Evolutionary conservation across 2,888 invertebrate species (phyloP).

Genomic region (Conops quadrifasciatus): DNA sequence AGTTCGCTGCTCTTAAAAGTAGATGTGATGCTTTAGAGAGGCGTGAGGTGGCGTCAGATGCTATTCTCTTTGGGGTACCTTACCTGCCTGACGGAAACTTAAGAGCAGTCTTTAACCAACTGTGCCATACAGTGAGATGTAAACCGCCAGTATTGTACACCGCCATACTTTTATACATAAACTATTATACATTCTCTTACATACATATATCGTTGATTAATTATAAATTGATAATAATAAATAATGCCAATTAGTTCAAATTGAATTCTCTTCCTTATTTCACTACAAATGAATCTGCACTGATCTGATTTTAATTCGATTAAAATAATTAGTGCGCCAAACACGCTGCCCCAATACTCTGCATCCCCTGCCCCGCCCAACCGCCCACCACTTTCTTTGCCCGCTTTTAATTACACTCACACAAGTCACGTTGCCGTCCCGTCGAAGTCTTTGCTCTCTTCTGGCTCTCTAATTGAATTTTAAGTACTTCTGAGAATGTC

Average conservation of each 20-base stretch:
- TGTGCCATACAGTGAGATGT: neutral
- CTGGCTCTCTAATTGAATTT: slow-evolving; percentile 25
- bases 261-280: no score
- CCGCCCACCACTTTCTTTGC: neutral
- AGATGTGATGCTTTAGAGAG: neutral
- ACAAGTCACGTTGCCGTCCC: slow-evolving; percentile 8
- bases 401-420: neutral
- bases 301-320: neutral
- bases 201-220: no score
- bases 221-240: neutral
- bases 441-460: neutral
- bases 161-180: no score
- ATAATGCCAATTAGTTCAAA: no score
- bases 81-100: neutral
- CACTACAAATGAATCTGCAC: neutral
- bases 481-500: slow-evolving; percentile 19
- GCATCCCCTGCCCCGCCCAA: neutral
- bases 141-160: slow-evolving; percentile 1
- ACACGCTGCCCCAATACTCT: neutral
- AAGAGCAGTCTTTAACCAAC: slow-evolving; percentile 2
- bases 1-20: neutral
- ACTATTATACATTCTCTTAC: no score
- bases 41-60: neutral
- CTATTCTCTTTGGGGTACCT: neutral
- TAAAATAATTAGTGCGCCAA: neutral